Conservation (phyloP, 2,113 vertebrate genomes). For the Helogale parvula region DNA sequence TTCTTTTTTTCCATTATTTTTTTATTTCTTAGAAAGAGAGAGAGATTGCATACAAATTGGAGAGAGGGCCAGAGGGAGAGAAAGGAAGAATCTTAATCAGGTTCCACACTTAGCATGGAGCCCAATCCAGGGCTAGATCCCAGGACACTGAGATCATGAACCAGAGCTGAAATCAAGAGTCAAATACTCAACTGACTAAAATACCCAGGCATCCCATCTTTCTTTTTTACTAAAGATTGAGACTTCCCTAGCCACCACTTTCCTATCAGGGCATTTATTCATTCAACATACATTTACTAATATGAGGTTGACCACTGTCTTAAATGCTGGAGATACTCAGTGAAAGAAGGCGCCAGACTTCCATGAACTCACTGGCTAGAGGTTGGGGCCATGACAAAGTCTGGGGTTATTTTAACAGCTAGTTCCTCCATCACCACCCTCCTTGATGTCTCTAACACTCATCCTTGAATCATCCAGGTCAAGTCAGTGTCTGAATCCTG, state of each 20-base stretch:
- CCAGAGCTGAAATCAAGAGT: too few relatives aligned
- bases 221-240: neutral
- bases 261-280: neutral
- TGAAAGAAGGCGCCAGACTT: neutral
- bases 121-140: too few relatives aligned
- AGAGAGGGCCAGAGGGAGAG: too few relatives aligned
- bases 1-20: neutral
- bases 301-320: neutral
- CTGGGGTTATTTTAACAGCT: neutral
- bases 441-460: neutral
- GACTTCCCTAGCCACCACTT: neutral
- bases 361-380: neutral
- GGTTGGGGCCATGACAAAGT: neutral
- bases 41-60: too few relatives aligned
- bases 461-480: conserved; percentile 35
- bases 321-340: neutral
- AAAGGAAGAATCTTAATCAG: too few relatives aligned
- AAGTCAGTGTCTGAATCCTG: neutral
- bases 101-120: too few relatives aligned
- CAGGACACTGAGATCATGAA: too few relatives aligned
- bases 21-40: too few relatives aligned
- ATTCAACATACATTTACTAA: neutral
- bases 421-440: neutral
- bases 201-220: neutral
- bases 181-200: too few relatives aligned